phyloP scores from a whole-genome alignment of 2,888 invertebrate genomes.

The Barypeithes pellucidus region DNA sequence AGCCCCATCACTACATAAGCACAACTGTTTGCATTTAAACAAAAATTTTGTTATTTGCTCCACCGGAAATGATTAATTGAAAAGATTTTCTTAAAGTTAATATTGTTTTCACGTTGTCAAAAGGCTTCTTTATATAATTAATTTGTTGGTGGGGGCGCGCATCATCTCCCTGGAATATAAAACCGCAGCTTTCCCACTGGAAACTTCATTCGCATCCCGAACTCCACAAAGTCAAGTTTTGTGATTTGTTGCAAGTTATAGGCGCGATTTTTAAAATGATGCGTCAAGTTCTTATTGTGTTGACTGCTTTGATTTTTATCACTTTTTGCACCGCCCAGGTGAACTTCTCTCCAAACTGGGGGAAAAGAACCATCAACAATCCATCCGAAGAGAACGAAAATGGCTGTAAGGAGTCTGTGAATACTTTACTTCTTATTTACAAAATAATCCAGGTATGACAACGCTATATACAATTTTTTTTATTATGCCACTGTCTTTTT shows the following conservation, averaged over 20 bases:
- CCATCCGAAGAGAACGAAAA: conserved; percentile 61
- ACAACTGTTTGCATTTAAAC: conserved; percentile 13
- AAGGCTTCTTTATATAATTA: conserved; percentile 42
- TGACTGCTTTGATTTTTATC: conserved; percentile 32
- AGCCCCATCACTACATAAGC: background rate
- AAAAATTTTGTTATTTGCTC: conserved; percentile 13
- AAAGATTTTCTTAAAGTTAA: conserved; percentile 22
- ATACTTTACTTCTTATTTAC: conserved; percentile 74
- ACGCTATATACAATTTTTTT: background rate
- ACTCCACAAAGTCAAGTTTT: conserved; percentile 24
- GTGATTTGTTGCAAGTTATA: background rate
- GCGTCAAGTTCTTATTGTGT: conserved; percentile 38
- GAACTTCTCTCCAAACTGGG: conserved; percentile 69
- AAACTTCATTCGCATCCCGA: conserved; percentile 37
- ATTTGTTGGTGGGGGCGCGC: conserved; percentile 46
- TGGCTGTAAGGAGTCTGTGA: conserved; percentile 73
- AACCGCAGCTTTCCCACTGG: conserved; percentile 28
- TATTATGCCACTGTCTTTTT: background rate
- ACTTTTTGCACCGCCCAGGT: conserved; percentile 65
- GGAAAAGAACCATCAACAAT: conserved; percentile 61
- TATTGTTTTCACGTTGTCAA: conserved; percentile 24
- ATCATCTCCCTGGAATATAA: conserved; percentile 46
- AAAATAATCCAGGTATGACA: conserved; percentile 74
- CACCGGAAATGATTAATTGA: conserved; percentile 9
- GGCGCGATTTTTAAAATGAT: conserved; percentile 39